Percentiles rank a stretch among this genome's conserved stretches.
Conservation (phyloP, 2,888 invertebrate genomes). For the Cremastobaeus sp. region DNA sequence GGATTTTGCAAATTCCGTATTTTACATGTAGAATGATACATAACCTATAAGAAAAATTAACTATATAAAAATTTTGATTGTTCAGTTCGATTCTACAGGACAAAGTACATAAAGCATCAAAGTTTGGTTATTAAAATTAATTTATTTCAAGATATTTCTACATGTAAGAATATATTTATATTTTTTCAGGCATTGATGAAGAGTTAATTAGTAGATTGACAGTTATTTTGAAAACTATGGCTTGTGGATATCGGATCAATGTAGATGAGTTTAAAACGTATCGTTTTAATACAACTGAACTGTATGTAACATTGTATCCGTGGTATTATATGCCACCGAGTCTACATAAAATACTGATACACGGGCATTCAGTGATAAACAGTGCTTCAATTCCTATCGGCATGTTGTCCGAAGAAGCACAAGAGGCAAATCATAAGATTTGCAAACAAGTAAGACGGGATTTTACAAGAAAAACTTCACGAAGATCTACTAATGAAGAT, state of each 20-base stretch:
- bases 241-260: conserved; percentile 9
- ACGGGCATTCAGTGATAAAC: conserved; percentile 10
- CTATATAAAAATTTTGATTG: too few relatives aligned
- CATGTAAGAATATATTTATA: too few relatives aligned
- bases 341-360: conserved; percentile 29
- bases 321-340: conserved; percentile 31
- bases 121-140: too few relatives aligned
- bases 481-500: conserved; percentile 1
- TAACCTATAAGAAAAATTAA: too few relatives aligned
- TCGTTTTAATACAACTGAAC: conserved; percentile 6
- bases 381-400: conserved; percentile 5
- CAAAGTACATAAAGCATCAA: too few relatives aligned
- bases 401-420: conserved; percentile 19
- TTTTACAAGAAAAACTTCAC: neutral
- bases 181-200: conserved; percentile 11
- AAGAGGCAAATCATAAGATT: conserved; percentile 17
- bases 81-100: too few relatives aligned
- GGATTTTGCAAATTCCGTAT: too few relatives aligned
- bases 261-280: neutral
- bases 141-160: too few relatives aligned
- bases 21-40: too few relatives aligned
- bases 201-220: neutral
- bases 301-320: conserved; percentile 7
- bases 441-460: conserved; percentile 4
- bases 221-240: conserved; percentile 7